Evolutionary conservation across 2,888 invertebrate species (phyloP), one percentile per base, ranked within the genome.

Genomic region (Luperina testacea): DNA sequence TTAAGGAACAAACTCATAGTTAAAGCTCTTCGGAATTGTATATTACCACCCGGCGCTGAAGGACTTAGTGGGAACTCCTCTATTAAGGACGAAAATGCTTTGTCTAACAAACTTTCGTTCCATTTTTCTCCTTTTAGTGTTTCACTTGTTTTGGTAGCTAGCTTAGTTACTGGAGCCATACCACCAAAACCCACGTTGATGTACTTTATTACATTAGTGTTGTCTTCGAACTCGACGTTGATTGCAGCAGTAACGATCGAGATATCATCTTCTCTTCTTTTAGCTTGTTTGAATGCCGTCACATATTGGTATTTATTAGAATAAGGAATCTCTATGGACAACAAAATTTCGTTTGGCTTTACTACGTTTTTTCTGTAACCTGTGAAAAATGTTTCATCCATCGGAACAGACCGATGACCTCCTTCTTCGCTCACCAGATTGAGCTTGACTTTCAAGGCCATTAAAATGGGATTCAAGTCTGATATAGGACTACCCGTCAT

Each of bases 401-500:
- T 97, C 38, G 94, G 92, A 15, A 98, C 97, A 65, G 95, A 96
- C 84, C 98, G 95, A 57, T 91, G 92, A 13, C 97, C 97, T 64
- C 94, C 95, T 84, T 96, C 87, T 89, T 93, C 95, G 89, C 98
- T 98, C 24, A 97, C 91, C 2, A 98, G 92, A 89, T 98, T 97
- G n/a, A 98, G 93, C 90, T 98, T 97, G 67, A 99, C 98, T 89
- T 98, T 97, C 27, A 98, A 97, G 0, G 99, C 98, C 97, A 99
- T 98, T 82, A 99, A 97, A 87, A 99, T 98, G 0, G 99, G 99
- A 95, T 99, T 99, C 92, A 99, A 97, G 95, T 99, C 99, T 0
- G 99, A 99, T 92, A 99, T 99, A 0, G 99, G 99, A 95, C 99
- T 99, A 38, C 99, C 98, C 0, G 99, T 99, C 98, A 99, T 99